These are phyloP conservation scores for Agapornis canus DNA, from an alignment of 2,797 vertebrate genomes.

Conservation along the genomic window DNA sequence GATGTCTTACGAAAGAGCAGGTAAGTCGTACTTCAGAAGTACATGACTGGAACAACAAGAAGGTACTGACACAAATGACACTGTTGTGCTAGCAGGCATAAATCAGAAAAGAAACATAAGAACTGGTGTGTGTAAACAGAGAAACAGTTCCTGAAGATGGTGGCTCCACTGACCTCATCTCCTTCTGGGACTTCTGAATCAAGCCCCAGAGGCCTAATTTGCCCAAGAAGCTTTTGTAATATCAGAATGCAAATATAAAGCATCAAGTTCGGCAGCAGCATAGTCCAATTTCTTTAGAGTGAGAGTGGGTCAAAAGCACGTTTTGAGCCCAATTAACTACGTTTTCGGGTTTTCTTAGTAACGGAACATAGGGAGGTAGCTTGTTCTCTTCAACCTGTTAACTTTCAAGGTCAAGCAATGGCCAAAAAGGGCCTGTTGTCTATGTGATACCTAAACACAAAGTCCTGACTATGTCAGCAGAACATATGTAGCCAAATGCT, in stretches of 20 bases:
- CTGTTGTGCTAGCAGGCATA: background rate
- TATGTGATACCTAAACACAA: slow-evolving; percentile 54
- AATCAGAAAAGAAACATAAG: background rate
- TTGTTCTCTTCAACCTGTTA: background rate
- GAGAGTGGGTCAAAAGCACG: background rate
- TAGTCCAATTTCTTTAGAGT: background rate
- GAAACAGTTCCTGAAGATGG: background rate
- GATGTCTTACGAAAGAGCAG: background rate
- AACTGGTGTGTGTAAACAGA: background rate
- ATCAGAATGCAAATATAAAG: background rate
- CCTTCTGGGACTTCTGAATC: background rate
- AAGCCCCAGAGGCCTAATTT: background rate
- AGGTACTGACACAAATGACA: background rate
- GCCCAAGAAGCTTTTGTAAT: background rate
- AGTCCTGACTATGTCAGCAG: slow-evolving; percentile 58
- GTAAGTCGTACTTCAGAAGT: background rate
- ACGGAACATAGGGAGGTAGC: background rate
- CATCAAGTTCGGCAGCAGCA: background rate
- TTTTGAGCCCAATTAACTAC: background rate
- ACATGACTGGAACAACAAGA: fast-evolving
- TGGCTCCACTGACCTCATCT: background rate
- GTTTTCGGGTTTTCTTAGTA: background rate
- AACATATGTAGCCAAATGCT: slow-evolving; percentile 55
- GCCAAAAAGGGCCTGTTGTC: slow-evolving; percentile 45
- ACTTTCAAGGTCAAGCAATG: slow-evolving; percentile 61